Base-by-base conservation (phyloP, 2,797 vertebrate genomes). In the Bradypus variegatus region DNA sequence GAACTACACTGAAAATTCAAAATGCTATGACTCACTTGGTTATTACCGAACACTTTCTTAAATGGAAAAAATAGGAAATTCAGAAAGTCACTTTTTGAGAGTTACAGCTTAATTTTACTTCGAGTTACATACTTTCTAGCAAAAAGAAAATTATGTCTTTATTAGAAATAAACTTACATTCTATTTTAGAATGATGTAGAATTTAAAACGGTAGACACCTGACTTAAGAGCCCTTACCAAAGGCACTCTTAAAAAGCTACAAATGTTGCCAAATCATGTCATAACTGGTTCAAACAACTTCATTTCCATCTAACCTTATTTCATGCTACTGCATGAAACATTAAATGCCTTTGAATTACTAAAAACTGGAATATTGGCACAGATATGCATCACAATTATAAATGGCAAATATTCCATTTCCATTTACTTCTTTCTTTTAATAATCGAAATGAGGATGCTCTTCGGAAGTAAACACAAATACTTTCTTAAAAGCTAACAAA, bases 241-340 rank as follows among this genome's bases (percentile, higher is more conserved):
- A 29, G 38, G 45, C 82, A 92, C 76, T 76, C 76, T 94, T 92
- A 83, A 92, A 94, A 95, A 93, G 58, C 93, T 90, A 41, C 85
- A 84, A 79, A 86, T 76, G 73, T 82, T 94, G 92, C 95, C 88
- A 94, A 92, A 92, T 96, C 95, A 90, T 90, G 92, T 86, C 69
- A 91, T 81, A 94, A 94, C 90, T 92, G 87, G 93, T 60, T 95
- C 87, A 88, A 95, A 94, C 81, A 91, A 91, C 75, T 38, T 55
- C 76, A 94, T 90, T 93, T 92, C 87, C 89, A 90, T 65, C 55
- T 94, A 84, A 92, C 88, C 33, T 73, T 85, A 93, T 50, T 94
- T 90, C 89, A 90, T 84, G 91, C 94, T 89, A 90, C 88, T 89
- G 67, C 86, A 94, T 79, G 94, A 94, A 92, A 90, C 91, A 94